Percentiles rank a stretch among this genome's conserved stretches.
These are phyloP conservation scores for Brachionus rubens DNA, from an alignment of 1,140 invertebrate genomes.

Conservation along the genomic window DNA sequence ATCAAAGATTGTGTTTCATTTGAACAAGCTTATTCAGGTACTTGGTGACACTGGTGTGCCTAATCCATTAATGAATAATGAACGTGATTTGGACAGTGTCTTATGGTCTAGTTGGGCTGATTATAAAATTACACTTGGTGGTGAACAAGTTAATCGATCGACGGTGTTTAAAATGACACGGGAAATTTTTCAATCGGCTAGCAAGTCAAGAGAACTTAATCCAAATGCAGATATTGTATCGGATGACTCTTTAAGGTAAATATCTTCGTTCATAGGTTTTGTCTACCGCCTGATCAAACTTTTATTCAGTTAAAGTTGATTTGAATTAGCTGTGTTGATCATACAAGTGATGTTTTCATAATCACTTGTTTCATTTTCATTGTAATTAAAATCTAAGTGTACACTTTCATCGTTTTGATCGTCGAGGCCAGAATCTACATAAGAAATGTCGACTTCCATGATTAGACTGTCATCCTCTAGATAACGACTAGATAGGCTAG, in stretches of 20 bases:
- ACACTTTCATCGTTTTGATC: too few species aligned
- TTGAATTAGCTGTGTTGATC: too few species aligned
- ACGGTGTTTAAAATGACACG: slow-evolving; percentile 3
- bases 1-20: not conserved
- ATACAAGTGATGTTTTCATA: too few species aligned
- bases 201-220: not conserved
- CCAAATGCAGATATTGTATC: not conserved
- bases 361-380: too few species aligned
- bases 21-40: slow-evolving; percentile 2
- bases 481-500: too few species aligned
- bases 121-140: not conserved
- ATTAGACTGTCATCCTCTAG: too few species aligned
- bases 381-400: too few species aligned
- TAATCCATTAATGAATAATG: not conserved
- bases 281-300: too few species aligned
- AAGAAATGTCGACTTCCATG: too few species aligned
- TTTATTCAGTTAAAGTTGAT: too few species aligned
- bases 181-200: not conserved
- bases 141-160: slow-evolving; percentile 15
- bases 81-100: slow-evolving; percentile 4
- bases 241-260: slow-evolving; percentile 3
- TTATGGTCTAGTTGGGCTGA: slow-evolving; percentile 5
- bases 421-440: too few species aligned
- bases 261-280: too few species aligned
- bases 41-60: slow-evolving; percentile 11